Percentiles rank a stretch among this genome's conserved stretches.
Conservation (phyloP, 2,888 invertebrate genomes). For the Eupithecia abbreviata region DNA sequence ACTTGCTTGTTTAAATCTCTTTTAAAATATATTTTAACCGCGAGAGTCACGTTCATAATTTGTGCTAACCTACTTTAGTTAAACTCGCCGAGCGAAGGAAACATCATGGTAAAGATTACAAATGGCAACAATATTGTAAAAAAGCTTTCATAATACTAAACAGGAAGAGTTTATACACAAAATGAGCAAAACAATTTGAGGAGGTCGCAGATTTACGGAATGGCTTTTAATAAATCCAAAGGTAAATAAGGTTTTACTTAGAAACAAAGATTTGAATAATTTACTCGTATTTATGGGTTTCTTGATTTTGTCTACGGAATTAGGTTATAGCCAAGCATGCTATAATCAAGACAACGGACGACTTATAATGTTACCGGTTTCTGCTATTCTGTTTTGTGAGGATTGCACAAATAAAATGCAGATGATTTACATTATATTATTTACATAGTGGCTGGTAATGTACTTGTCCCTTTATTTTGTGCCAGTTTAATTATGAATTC, state of each 20-base stretch:
- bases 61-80: constrained; percentile 5
- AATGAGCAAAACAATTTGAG: constrained; percentile 32
- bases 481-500: not conserved
- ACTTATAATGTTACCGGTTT: constrained; percentile 29
- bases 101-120: constrained; percentile 18
- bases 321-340: constrained; percentile 15
- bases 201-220: constrained; percentile 36
- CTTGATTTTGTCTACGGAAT: constrained; percentile 6
- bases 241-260: constrained; percentile 22
- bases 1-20: not conserved
- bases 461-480: not conserved
- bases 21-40: not conserved
- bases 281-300: not conserved
- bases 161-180: constrained; percentile 16
- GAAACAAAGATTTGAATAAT: constrained; percentile 30
- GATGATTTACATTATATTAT: constrained; percentile 32
- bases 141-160: constrained; percentile 16
- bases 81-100: constrained; percentile 13
- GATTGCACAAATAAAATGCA: constrained; percentile 32
- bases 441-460: constrained; percentile 6
- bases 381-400: constrained; percentile 32
- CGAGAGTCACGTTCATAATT: constrained; percentile 9
- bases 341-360: constrained; percentile 26
- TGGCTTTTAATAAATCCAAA: constrained; percentile 37
- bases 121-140: constrained; percentile 20